Base-by-base conservation (phyloP, 2,888 invertebrate genomes). In the Oligia latruncula region DNA sequence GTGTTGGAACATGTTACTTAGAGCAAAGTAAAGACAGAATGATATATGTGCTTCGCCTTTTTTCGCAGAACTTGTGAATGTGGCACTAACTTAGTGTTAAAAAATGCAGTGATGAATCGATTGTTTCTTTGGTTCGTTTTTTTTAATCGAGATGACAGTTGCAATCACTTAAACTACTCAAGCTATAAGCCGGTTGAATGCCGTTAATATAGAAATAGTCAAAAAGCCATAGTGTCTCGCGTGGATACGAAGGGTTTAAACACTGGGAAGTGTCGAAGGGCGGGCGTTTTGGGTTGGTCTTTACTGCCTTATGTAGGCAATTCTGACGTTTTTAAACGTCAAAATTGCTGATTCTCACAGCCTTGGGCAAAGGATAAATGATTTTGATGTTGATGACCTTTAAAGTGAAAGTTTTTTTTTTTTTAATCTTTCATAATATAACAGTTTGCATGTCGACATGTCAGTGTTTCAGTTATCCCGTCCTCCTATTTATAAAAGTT, bases 11-110 rank as follows among this genome's bases (percentile, higher is more conserved):
- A 58, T 72, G 72, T 78, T 43, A 68, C 79, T 80, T 76, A 66
- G 29, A 65, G 79, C 46, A 65, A 80, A 46, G 76, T 68, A 77
- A 75, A 77, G 74, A 74, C 67, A 66, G 6, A 80, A 74, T 80
- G 67, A 82, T 76, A 52, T 55, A 78, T 81, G 40, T 75, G 15
- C 5, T 74, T 68, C 35, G 20, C 15, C 60, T 64, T 52, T 60
- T 49, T 81, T 66, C 74, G 43, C 29, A 52, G 77, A 78, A 75
- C 20, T 76, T 55, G 49, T 78, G 35, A 67, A 66, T 66, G 77
- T 76, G 40, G 15, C 4, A 58, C n/a, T n/a, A n/a, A 35, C 15
- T 58, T 62, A 52, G 40, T 43, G 13, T 29, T 58, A 4, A 49
- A 49, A 29, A 46, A 71, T 71, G 66, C 17, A 23, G 58, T 23